A percentile compares a stretch with the other conserved stretches of the same genome.
These are phyloP conservation scores for Suricata suricatta DNA, from an alignment of 2,113 vertebrate genomes.

Conservation along the genomic window DNA sequence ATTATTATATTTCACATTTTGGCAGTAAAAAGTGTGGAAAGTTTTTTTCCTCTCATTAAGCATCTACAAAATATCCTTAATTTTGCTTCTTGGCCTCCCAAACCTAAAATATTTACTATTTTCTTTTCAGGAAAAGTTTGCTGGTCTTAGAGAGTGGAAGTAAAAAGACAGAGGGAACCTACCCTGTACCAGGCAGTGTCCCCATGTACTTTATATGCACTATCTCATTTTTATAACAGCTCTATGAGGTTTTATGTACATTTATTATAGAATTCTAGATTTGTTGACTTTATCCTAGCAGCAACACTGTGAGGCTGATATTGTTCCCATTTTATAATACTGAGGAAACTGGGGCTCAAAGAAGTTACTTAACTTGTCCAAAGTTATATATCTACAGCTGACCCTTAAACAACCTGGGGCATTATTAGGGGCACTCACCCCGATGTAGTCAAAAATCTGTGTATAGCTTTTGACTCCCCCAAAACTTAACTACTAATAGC, in stretches of 20 bases:
- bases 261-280: background rate
- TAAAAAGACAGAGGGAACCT: background rate
- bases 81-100: background rate
- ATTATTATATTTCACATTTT: conserved; percentile 31
- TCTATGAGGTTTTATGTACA: background rate
- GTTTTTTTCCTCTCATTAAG: background rate
- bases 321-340: background rate
- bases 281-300: background rate
- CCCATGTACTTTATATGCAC: background rate
- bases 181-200: background rate
- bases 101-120: background rate
- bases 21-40: background rate
- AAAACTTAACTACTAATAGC: background rate
- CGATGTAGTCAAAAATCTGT: background rate
- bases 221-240: background rate
- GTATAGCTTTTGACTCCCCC: background rate
- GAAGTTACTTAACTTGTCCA: background rate
- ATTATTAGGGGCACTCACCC: background rate
- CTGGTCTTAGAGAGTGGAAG: background rate
- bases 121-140: background rate
- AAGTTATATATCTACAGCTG: background rate
- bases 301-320: background rate
- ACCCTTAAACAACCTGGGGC: background rate
- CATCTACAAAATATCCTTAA: background rate
- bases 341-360: background rate